These are phyloP conservation scores for Stegastes partitus DNA, from an alignment of 2,113 vertebrate species.

Conservation along the genomic window DNA sequence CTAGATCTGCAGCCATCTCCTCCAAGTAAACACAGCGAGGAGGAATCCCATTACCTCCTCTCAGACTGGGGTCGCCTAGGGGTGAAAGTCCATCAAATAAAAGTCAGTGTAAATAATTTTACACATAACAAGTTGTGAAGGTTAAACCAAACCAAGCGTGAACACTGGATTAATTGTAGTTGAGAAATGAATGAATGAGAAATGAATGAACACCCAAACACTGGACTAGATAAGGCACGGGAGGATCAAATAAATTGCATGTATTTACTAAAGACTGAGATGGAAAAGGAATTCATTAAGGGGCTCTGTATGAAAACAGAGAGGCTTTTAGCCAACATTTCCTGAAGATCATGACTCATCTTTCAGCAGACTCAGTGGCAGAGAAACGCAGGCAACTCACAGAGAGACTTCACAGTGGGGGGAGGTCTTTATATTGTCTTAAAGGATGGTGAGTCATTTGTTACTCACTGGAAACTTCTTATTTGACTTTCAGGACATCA, in stretches of 20 bases:
- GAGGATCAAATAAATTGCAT: conserved; percentile 9
- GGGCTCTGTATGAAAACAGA: background rate
- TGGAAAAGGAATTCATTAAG: conserved; percentile 11
- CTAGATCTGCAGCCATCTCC: conserved; percentile 94
- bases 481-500: conserved; percentile 29
- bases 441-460: conserved; percentile 63
- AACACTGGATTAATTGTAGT: background rate
- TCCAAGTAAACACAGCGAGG: conserved; percentile 95
- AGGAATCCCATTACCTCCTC: conserved; percentile 94
- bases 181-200: conserved; percentile 6
- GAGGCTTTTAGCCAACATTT: conserved; percentile 40
- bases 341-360: conserved; percentile 56
- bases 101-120: background rate
- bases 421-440: conserved; percentile 36
- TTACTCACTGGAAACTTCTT: conserved; percentile 53
- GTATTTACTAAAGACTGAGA: conserved; percentile 13
- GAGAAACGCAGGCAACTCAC: conserved; percentile 21
- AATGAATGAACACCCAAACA: conserved; percentile 2
- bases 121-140: background rate
- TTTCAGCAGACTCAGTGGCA: conserved; percentile 15
- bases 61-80: conserved; percentile 94
- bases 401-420: conserved; percentile 17
- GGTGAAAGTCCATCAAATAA: conserved; percentile 16
- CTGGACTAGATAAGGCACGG: background rate
- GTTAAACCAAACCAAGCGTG: background rate